A percentile compares a stretch with the other conserved stretches of the same genome.
Evolutionary conservation across 2,113 vertebrate genomes (phyloP).

Genomic region (Triplophysa dalaica): DNA sequence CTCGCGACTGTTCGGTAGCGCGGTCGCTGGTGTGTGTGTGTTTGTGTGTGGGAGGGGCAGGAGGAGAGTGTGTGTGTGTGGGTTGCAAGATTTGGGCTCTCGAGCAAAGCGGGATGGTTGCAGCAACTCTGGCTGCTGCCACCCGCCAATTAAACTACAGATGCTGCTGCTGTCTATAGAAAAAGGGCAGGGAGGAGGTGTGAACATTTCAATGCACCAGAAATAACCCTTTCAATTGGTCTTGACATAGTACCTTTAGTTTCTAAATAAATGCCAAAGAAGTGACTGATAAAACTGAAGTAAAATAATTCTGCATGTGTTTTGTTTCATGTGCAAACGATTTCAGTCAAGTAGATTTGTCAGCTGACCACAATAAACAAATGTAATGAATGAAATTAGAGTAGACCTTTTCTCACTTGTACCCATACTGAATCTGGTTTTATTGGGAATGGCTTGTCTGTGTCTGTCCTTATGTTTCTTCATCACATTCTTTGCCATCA

Average conservation of each 20-base stretch:
- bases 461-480: too few species aligned
- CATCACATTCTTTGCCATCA: too few species aligned
- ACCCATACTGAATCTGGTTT: too few species aligned
- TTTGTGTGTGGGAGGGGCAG: slow-evolving; percentile 26
- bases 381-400: background rate
- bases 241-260: background rate
- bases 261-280: too few species aligned
- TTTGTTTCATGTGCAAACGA: too few species aligned
- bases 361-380: background rate
- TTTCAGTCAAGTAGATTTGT: background rate
- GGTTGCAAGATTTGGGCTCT: slow-evolving; percentile 43
- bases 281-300: too few species aligned
- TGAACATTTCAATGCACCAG: slow-evolving; percentile 46
- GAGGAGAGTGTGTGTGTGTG: slow-evolving; percentile 35
- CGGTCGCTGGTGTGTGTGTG: background rate
- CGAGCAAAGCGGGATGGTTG: slow-evolving; percentile 43
- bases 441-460: too few species aligned
- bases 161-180: slow-evolving; percentile 44
- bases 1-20: slow-evolving; percentile 31
- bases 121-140: slow-evolving; percentile 52
- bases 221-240: slow-evolving; percentile 44
- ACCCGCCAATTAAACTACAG: slow-evolving; percentile 42
- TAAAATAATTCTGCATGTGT: too few species aligned
- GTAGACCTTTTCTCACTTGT: too few species aligned
- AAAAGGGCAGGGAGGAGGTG: slow-evolving; percentile 33